phyloP scores from a whole-genome alignment of 1,140 invertebrate genomes.

The Drosophila kikkawai region DNA sequence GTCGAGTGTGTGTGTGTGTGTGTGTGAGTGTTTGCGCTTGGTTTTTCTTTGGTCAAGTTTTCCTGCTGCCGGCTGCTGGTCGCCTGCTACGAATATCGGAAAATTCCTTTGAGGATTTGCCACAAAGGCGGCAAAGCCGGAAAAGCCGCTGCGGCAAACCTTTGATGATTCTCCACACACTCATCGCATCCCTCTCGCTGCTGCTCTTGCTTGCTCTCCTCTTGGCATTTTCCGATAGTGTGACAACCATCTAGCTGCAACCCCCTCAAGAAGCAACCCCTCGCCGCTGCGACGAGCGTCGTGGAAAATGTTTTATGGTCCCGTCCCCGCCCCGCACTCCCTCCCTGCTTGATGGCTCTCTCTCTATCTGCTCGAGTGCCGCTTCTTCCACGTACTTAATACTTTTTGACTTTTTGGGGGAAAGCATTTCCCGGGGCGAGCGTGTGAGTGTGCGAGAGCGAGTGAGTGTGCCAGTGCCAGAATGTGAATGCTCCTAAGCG shows the following conservation, averaged over 20 bases:
- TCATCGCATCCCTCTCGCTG: constrained; percentile 12
- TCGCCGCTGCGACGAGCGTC: constrained; percentile 31
- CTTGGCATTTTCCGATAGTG: constrained; percentile 70
- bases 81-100: constrained; percentile 84
- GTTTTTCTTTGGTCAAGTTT: constrained; percentile 80
- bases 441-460: constrained; percentile 20
- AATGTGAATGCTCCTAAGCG: constrained; percentile 63
- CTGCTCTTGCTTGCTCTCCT: constrained; percentile 16
- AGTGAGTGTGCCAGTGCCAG: constrained; percentile 24
- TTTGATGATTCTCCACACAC: constrained; percentile 80
- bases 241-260: constrained; percentile 66
- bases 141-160: constrained; percentile 78
- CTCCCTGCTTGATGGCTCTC: constrained; percentile 2
- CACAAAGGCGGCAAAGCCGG: constrained; percentile 80
- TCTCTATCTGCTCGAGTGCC: constrained; percentile 56
- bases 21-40: constrained; percentile 48
- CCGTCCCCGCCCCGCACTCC: constrained; percentile 8
- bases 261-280: constrained; percentile 60
- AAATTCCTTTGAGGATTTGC: constrained; percentile 85
- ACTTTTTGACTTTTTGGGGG: constrained; percentile 80
- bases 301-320: constrained; percentile 76
- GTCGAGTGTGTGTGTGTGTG: constrained; percentile 29
- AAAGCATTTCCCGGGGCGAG: constrained; percentile 72
- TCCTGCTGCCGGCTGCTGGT: constrained; percentile 64
- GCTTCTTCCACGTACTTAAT: constrained; percentile 70